Conservation (phyloP, 2,113 vertebrate species). For the Crypturellus undulatus region DNA sequence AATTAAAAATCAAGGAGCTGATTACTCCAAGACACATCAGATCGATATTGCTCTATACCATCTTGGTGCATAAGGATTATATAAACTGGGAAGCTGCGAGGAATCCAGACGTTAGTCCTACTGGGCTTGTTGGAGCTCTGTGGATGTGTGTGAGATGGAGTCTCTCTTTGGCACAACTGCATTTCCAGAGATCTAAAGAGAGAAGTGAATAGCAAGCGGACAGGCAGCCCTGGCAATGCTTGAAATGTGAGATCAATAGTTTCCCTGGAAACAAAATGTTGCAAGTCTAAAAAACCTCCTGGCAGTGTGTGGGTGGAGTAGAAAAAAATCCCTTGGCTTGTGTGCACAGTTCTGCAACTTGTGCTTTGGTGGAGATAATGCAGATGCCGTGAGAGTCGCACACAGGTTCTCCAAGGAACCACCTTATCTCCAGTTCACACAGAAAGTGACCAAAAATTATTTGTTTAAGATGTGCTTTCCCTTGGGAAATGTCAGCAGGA, state of each 20-base stretch:
- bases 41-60: neutral
- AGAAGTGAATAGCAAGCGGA: neutral
- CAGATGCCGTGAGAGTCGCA: conserved; percentile 13
- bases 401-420: accelerated
- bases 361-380: neutral
- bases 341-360: conserved; percentile 29
- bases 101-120: neutral
- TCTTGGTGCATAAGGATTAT: accelerated
- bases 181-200: neutral
- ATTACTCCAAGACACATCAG: neutral
- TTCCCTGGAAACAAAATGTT: conserved; percentile 38
- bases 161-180: neutral
- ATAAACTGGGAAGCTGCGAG: neutral
- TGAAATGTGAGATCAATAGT: conserved; percentile 61
- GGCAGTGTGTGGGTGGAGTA: neutral
- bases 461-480: conserved; percentile 7
- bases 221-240: neutral
- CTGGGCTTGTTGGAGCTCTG: neutral
- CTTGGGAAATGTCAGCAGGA: neutral
- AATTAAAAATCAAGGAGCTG: neutral
- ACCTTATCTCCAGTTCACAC: neutral
- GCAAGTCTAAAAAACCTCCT: conserved; percentile 33
- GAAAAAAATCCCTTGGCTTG: neutral
- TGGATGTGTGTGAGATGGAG: neutral
- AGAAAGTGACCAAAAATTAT: neutral